Base-by-base conservation (phyloP, 2,797 vertebrate genomes). In the Allobates femoralis region DNA sequence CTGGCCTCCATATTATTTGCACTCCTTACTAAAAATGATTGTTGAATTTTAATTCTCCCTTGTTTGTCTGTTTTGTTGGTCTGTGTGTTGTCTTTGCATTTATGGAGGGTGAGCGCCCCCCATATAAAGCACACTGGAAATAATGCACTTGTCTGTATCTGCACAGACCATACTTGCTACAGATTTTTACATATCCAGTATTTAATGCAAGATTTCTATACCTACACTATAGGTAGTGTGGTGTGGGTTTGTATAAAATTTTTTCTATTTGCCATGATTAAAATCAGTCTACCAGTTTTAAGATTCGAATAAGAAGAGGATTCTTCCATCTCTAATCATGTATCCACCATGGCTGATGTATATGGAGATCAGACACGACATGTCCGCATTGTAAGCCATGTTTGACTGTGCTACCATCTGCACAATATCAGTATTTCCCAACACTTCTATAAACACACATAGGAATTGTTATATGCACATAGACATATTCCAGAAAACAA, bases 21-120 rank as follows among this genome's bases (percentile, higher is more conserved):
- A 84, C 82, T 60, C 66, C 64, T 84, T 79, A 74, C 86, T 87
- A 84, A 84, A 86, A 55, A 79, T 74, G 86, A 83, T 78, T 87
- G 81, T 84, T 79, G 81, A 64, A 74, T 79, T 80, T 80, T 73
- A 73, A 37, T 30, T 1, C 21, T 78, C 28, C 18, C 55, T 83
- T 74, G 81, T 82, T n/a, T 56, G 50, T 79, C 76, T 62, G 53
- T 80, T 26, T 64, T 79, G 64, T 62, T n/a, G 32, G 53, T 73
- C 30, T 81, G 53, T 82, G 7, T 79, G 55, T 19, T 19, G 56
- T 79, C 56, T 79, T 60, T 60, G 56, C 55, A 26, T 62, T 79
- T 14, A 26, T 62, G 77, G 34, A 60, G 28, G 75, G 28, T 1
- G 28, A 77, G 1, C 28, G 51, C 5, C 75, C 28, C 28, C 16